These are phyloP conservation scores for Zootermopsis nevadensis DNA, from an alignment of 2,888 invertebrate species.

Conservation along the genomic window DNA sequence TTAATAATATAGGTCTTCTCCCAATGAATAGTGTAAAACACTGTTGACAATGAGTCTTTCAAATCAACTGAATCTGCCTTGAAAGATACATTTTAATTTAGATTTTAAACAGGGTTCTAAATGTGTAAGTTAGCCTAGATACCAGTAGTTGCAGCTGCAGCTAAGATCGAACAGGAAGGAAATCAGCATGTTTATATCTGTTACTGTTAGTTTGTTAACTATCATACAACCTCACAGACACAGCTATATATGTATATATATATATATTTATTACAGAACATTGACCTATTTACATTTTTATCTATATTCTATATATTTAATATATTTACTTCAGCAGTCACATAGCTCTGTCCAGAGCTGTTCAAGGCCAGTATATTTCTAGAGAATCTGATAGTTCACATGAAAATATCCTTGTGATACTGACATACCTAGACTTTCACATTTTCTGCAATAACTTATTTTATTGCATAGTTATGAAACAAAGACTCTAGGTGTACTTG, in stretches of 20 bases:
- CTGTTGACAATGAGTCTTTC: not conserved
- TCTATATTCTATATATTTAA: conserved; percentile 10
- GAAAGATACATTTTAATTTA: not conserved
- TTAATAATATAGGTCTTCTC: not conserved
- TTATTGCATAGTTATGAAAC: too few relatives aligned
- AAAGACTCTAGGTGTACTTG: too few relatives aligned
- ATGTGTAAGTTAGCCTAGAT: not conserved
- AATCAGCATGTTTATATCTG: not conserved
- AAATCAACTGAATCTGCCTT: conserved; percentile 3
- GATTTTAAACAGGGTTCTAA: conserved; percentile 4
- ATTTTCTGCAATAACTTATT: too few relatives aligned
- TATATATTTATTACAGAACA: not conserved
- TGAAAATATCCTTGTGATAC: not conserved
- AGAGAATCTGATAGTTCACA: not conserved
- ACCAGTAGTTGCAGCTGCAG: not conserved
- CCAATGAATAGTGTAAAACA: not conserved
- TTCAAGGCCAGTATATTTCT: conserved; percentile 17
- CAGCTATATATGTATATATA: not conserved
- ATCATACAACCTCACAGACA: not conserved
- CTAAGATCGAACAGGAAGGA: not conserved
- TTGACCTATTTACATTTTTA: not conserved
- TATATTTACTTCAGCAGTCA: not conserved
- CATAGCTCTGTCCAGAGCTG: not conserved
- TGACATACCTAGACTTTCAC: too few relatives aligned
- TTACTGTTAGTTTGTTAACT: conserved; percentile 4